These are phyloP conservation scores for Colletes collaris DNA, from an alignment of 2,888 invertebrate species.

Conservation along the genomic window DNA sequence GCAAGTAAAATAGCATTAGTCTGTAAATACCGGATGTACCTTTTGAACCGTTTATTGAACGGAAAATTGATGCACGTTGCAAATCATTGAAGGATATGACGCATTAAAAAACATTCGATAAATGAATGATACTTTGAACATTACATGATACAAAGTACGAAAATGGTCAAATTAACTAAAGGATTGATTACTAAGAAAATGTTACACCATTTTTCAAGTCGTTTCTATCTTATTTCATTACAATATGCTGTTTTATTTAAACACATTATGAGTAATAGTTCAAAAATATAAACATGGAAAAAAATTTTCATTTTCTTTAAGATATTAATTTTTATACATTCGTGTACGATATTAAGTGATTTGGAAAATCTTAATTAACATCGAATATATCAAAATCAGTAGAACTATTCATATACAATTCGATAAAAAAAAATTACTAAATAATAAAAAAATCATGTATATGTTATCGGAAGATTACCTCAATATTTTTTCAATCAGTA, in stretches of 20 bases:
- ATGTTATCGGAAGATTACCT: slow-evolving; percentile 61
- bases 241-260: no score
- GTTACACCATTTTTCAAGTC: no score
- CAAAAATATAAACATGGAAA: no score
- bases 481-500: slow-evolving; percentile 80
- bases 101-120: background rate
- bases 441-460: no score
- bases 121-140: no score
- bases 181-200: background rate
- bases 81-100: background rate
- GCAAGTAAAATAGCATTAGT: background rate
- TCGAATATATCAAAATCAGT: background rate
- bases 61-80: background rate
- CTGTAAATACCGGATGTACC: slow-evolving; percentile 23
- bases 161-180: no score
- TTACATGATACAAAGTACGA: background rate
- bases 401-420: background rate
- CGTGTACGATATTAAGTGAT: background rate
- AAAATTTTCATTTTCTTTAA: no score
- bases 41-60: slow-evolving; percentile 20
- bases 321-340: background rate
- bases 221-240: no score
- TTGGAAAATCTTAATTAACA: no score
- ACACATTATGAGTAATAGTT: no score
- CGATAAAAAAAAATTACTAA: no score